Conservation (phyloP, 92 coral and sea anemone genomes). For the Parazoanthus swiftii region DNA sequence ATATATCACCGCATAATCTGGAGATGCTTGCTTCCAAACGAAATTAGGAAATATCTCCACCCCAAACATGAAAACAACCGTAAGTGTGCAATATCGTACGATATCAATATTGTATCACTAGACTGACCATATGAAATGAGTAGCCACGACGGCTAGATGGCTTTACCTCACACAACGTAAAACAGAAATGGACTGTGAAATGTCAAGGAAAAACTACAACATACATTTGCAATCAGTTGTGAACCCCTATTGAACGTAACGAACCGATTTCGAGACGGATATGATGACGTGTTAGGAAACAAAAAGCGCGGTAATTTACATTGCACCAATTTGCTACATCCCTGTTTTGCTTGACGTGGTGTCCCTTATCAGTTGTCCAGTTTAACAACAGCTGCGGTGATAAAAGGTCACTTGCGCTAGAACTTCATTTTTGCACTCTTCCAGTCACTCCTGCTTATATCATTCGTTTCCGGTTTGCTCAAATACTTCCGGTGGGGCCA, state of each 20-base stretch:
- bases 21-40: background rate
- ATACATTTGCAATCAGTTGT: background rate
- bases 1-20: background rate
- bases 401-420: slow-evolving; percentile 22
- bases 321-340: background rate
- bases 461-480: slow-evolving; percentile 25
- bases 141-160: background rate
- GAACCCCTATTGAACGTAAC: background rate
- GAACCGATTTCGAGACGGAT: background rate
- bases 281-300: background rate
- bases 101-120: slow-evolving; percentile 10
- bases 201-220: background rate
- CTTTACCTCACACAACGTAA: background rate
- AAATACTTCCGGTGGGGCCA: slow-evolving; percentile 19
- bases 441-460: background rate
- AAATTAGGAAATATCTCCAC: slow-evolving; percentile 20
- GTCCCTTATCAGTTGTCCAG: background rate
- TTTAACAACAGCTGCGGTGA: background rate
- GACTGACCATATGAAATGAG: background rate
- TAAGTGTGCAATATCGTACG: slow-evolving; percentile 32
- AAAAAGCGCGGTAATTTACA: background rate
- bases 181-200: background rate
- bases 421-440: background rate
- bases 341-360: background rate
- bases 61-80: slow-evolving; percentile 13